phyloP scores from a whole-genome alignment of 2,113 vertebrate species.

The Plecotus auritus region DNA sequence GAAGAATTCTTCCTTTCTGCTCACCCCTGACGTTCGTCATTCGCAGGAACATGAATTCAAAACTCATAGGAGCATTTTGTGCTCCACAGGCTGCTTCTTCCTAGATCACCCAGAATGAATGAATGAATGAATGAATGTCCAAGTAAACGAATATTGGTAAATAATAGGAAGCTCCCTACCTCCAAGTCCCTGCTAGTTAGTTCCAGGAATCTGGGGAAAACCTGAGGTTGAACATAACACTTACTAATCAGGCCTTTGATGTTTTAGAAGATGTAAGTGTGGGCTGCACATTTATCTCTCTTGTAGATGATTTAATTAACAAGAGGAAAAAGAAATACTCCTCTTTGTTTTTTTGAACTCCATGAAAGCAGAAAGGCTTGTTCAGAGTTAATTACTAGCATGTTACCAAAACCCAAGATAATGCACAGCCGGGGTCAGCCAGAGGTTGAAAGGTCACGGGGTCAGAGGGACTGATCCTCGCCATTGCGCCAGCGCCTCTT shows the following conservation, averaged over 20 bases:
- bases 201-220: conserved; percentile 68
- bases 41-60: neutral
- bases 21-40: conserved; percentile 38
- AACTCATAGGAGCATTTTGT: conserved; percentile 46
- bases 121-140: neutral
- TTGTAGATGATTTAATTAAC: conserved; percentile 63
- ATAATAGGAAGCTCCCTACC: conserved; percentile 42
- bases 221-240: conserved; percentile 72
- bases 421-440: conserved; percentile 43
- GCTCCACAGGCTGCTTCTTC: conserved; percentile 13
- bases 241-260: conserved; percentile 78
- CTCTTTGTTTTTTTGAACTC: conserved; percentile 50
- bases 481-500: neutral
- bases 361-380: conserved; percentile 48
- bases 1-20: conserved; percentile 20
- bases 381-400: conserved; percentile 66
- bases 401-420: conserved; percentile 54
- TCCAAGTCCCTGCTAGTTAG: conserved; percentile 62
- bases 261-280: conserved; percentile 79
- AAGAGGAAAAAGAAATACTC: neutral
- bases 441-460: conserved; percentile 39
- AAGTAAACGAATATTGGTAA: neutral
- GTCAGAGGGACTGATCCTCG: conserved; percentile 18
- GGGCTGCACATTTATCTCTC: conserved; percentile 66
- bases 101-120: neutral